Conservation (phyloP, 2,113 vertebrate genomes). For the Syngnathoides biaculeatus region DNA sequence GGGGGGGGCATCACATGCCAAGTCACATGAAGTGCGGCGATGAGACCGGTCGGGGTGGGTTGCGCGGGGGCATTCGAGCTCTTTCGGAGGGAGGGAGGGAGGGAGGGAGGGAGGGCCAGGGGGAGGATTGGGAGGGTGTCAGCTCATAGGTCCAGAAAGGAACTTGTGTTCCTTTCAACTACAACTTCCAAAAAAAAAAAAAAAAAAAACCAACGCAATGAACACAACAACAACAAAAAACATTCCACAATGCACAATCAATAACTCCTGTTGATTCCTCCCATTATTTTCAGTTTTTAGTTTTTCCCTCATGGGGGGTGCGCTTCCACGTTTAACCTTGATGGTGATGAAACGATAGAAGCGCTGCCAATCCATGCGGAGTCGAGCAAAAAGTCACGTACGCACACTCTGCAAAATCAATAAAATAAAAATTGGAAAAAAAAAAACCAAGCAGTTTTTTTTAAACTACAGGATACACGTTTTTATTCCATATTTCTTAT, state of each 20-base stretch:
- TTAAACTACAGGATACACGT: too few relatives aligned
- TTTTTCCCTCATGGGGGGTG: not conserved
- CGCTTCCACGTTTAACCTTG: not conserved
- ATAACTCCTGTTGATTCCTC: not conserved
- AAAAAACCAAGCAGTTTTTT: not conserved
- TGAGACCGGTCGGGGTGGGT: not conserved
- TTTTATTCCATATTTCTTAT: too few relatives aligned
- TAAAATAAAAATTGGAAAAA: constrained; percentile 2
- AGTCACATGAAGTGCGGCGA: not conserved
- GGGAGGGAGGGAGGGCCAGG: constrained; percentile 55
- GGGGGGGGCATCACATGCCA: not conserved
- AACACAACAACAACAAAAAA: not conserved
- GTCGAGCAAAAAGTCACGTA: constrained; percentile 23
- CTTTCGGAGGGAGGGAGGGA: constrained; percentile 21
- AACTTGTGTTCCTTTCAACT: constrained; percentile 49
- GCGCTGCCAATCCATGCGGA: constrained; percentile 16
- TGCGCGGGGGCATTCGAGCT: not conserved
- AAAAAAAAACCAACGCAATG: not conserved
- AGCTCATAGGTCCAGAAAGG: constrained; percentile 61
- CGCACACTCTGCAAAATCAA: constrained; percentile 11
- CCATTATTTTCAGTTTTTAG: not conserved
- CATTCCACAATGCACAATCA: not conserved
- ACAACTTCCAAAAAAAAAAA: not conserved
- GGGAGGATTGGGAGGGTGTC: constrained; percentile 50
- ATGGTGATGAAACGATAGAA: constrained; percentile 26